phyloP scores from a whole-genome alignment of 2,888 invertebrate genomes.

The Fragum fragum region DNA sequence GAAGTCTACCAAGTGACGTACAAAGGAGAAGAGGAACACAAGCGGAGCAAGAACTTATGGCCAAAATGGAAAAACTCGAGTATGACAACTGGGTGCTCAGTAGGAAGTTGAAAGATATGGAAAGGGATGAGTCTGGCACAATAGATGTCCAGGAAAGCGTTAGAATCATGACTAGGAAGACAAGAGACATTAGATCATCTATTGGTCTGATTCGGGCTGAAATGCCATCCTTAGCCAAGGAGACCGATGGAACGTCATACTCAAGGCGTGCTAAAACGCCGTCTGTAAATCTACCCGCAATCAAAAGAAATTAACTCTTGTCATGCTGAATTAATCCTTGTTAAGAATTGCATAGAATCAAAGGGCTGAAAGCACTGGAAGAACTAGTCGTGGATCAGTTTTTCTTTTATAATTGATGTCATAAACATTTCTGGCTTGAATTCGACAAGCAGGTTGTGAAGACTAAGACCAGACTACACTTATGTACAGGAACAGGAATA shows the following conservation, averaged over 20 bases:
- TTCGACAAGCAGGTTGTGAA: too few species aligned
- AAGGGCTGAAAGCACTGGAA: too few species aligned
- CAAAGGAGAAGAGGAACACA: neutral
- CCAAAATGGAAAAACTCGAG: conserved; percentile 43
- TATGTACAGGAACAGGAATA: too few species aligned
- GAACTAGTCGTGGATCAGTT: too few species aligned
- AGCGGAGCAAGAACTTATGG: conserved; percentile 30
- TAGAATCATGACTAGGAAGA: neutral
- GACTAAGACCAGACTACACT: too few species aligned
- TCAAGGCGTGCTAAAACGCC: conserved; percentile 8
- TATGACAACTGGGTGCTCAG: conserved; percentile 41
- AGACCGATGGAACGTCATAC: conserved; percentile 29
- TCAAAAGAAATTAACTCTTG: neutral
- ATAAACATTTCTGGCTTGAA: too few species aligned
- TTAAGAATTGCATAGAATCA: too few species aligned
- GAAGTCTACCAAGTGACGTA: neutral
- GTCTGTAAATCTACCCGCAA: neutral
- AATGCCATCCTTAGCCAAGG: conserved; percentile 40
- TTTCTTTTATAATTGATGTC: too few species aligned
- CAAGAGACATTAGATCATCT: conserved; percentile 5
- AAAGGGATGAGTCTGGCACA: conserved; percentile 16
- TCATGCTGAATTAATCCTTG: too few species aligned
- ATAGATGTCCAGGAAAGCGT: conserved; percentile 1
- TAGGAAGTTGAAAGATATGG: conserved; percentile 38
- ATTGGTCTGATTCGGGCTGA: conserved; percentile 34